A percentile compares a stretch with the other conserved stretches of the same genome.
These are phyloP conservation scores for Zoroaster sp. DNA, from an alignment of 53 echinoderm and acorn worm species.

Conservation along the genomic window DNA sequence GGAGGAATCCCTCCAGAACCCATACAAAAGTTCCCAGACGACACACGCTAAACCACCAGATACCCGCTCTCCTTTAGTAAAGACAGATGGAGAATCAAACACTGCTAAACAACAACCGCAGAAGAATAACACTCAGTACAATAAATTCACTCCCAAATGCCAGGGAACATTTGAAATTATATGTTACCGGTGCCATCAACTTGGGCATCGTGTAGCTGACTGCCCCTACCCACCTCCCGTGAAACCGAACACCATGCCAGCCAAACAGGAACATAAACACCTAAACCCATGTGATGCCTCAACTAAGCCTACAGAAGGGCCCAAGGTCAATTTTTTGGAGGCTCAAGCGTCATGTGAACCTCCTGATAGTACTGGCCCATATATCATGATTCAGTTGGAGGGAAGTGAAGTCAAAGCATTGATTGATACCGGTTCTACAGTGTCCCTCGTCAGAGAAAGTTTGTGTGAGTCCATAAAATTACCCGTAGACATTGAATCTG, in stretches of 20 bases:
- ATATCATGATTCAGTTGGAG: neutral
- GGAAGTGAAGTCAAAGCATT: neutral
- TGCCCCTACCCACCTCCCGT: neutral
- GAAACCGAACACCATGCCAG: neutral
- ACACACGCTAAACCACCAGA: neutral
- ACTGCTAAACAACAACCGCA: neutral
- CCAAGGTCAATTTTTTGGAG: neutral
- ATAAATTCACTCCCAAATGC: neutral
- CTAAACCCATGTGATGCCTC: neutral
- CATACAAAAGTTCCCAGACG: neutral
- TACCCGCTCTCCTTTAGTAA: neutral
- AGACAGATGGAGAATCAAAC: neutral
- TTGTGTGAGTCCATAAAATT: neutral
- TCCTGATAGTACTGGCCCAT: neutral
- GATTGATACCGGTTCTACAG: conserved; percentile 2
- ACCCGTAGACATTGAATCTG: neutral
- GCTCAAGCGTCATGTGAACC: neutral
- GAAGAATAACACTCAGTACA: neutral
- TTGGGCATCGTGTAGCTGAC: neutral
- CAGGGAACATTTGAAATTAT: neutral
- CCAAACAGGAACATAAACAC: neutral
- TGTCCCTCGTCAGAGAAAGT: neutral
- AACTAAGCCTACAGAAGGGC: neutral
- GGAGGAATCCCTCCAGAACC: neutral
- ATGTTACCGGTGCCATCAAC: conserved; percentile 31